Evolutionary conservation across 2,113 vertebrate species (phyloP).

Genomic region (Indri indri): DNA sequence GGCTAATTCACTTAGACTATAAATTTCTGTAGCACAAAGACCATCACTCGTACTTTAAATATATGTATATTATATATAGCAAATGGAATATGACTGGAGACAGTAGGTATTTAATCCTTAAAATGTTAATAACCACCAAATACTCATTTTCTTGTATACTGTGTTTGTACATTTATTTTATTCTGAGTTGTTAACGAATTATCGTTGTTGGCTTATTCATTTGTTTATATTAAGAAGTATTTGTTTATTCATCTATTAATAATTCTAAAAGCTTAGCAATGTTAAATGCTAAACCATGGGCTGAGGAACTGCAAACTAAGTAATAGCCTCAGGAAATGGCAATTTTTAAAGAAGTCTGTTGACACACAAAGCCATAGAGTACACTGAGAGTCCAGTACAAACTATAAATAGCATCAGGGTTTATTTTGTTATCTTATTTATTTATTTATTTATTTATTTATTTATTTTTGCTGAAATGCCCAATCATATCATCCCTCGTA

Average conservation of each 20-base stretch:
- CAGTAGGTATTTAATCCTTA: neutral
- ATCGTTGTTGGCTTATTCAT: neutral
- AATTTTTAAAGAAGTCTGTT: neutral
- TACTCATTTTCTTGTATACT: neutral
- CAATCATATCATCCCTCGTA: neutral
- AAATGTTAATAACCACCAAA: neutral
- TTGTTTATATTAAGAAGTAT: neutral
- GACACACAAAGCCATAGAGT: neutral
- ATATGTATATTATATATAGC: neutral
- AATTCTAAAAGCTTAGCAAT: neutral
- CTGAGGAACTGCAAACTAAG: neutral
- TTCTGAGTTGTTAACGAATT: neutral
- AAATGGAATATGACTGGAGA: neutral
- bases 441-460: neutral
- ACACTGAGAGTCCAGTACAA: neutral
- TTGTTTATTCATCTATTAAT: neutral
- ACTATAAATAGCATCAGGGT: neutral
- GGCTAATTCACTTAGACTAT: neutral
- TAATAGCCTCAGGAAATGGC: neutral
- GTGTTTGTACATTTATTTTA: neutral
- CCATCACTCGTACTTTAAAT: neutral
- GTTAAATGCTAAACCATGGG: neutral
- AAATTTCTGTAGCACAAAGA: neutral
- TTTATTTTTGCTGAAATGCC: neutral
- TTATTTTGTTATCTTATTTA: too few relatives aligned